Base-by-base conservation (phyloP, 2,113 vertebrate genomes). In the Equus quagga region DNA sequence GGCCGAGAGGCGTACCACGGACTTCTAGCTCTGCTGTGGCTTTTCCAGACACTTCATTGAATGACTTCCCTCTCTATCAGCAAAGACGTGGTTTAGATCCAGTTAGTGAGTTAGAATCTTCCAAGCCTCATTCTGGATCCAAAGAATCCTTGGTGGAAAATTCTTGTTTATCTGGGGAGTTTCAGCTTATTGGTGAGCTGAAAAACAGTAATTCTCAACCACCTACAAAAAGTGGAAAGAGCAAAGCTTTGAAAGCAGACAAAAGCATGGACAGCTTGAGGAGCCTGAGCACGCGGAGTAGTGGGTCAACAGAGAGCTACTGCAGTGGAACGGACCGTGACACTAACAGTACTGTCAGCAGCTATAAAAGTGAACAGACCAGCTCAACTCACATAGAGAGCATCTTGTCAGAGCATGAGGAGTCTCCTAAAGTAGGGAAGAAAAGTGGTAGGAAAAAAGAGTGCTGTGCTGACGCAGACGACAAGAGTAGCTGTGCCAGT, bases 11-110 rank as follows among this genome's bases (percentile, higher is more conserved):
- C n/a, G 99, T 99, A 94, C 99, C 99, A 58, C 99, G 99, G 98
- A 99, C 99, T 90, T 99, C 99, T 17, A 99, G 99, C 98, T 99
- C 99, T 46, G 99, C 99, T 14, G 99, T 99, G 24, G 99, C 99
- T 94, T 99, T 99, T 98, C 99, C 99, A 13, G 99, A 99, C 97
- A 98, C 99, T 13, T 99, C 99, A 17, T 96, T 99, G 69, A 99
- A 99, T 51, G 99, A 99, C 97, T 99, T 99, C 96, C 98, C 99
- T 72, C 98, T 99, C 36, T 99, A 99, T 98, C 99, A 99, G 82
- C 99, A 99, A n/a, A 99, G 99, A 93, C 99, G 99, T 97, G 99
- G 99, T 80, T 99, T 99, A 60, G 99, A 99, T 98, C 99, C 99
- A 24, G 99, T 99, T 82, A 99, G 99, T 95, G 99, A 99, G 98